Base-by-base conservation (phyloP, 2,113 vertebrate genomes). In the Thalassarche chlororhynchos region DNA sequence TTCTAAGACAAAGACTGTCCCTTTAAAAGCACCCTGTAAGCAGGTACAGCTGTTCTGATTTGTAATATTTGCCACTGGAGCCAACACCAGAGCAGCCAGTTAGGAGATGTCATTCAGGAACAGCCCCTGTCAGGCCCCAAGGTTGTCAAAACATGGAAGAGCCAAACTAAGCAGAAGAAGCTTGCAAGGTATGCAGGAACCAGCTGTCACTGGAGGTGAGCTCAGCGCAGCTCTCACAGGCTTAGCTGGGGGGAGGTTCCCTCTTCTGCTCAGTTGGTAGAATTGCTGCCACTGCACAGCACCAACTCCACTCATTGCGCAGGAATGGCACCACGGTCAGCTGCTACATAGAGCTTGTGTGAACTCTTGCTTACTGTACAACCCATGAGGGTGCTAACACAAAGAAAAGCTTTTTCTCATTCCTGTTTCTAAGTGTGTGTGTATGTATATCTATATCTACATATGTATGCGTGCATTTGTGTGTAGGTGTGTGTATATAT, bases 301-400 rank as follows among this genome's bases (percentile, higher is more conserved):
- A 32, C 24, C 38, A 49, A 0, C 23, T 12, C 29, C 0, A 1
- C 20, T 17, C 3, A 0, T 10, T 24, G 20, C 0, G 0, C 13
- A 20, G 80, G 54, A 62, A 26, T 2, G 12, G 65, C 64, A 58
- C 19, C 31, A 2, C 3, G 18, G 55, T 17, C 84, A 57, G 65
- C 81, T 69, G 74, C 74, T 46, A 6, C 8, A 1, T 5, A 18
- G 40, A 89, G 51, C 38, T 28, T 12, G 46, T 25, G 46, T 28
- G 14, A 65, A 8, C 75, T 32, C n/a, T 13, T 25, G 8, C 57
- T 54, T 51, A 8, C n/a, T 11, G 17, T 20, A 55, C 60, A 44
- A n/a, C 34, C 31, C 89, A 34, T 0, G 0, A 15, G 32, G 15
- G 31, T n/a, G 17, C 55, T 42, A 68, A 66, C 20, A 34, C 20